Percentiles rank a stretch among this genome's conserved stretches.
These are phyloP conservation scores for Drosophila ambigua DNA, from an alignment of 1,140 invertebrate genomes.

Conservation along the genomic window DNA sequence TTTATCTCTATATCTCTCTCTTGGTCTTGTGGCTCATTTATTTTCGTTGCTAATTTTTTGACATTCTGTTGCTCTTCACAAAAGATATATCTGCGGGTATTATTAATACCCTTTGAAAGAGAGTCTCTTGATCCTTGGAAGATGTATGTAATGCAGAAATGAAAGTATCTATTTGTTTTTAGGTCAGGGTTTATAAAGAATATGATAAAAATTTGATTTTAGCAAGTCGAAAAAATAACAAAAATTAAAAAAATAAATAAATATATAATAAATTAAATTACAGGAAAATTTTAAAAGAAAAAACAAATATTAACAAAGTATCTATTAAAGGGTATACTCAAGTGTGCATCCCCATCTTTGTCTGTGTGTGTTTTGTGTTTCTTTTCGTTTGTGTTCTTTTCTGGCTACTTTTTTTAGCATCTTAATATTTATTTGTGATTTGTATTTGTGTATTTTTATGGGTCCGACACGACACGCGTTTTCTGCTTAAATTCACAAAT, in stretches of 20 bases:
- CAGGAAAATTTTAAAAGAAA: too few species aligned
- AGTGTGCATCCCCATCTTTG: too few species aligned
- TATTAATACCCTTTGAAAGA: too few species aligned
- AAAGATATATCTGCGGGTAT: constrained; percentile 15
- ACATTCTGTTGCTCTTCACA: constrained; percentile 56
- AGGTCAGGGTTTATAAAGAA: too few species aligned
- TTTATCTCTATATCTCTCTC: background rate
- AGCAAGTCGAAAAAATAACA: too few species aligned
- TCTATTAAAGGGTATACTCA: too few species aligned
- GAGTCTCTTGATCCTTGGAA: too few species aligned
- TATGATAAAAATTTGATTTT: too few species aligned
- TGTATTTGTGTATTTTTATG: constrained; percentile 24
- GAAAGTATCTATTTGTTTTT: background rate
- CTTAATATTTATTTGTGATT: constrained; percentile 7
- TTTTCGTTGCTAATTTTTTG: constrained; percentile 79
- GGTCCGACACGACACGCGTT: constrained; percentile 40
- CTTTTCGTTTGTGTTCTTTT: constrained; percentile 9
- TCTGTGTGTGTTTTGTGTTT: constrained; percentile 11
- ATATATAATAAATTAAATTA: too few species aligned
- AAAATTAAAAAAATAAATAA: too few species aligned
- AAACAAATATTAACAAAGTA: too few species aligned
- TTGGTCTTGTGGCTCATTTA: constrained; percentile 55
- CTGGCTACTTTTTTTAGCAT: constrained; percentile 40
- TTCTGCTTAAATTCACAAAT: constrained; percentile 31
- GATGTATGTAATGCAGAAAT: too few species aligned